phyloP scores from a whole-genome alignment of 2,797 vertebrate species.

The Coluber constrictor region DNA sequence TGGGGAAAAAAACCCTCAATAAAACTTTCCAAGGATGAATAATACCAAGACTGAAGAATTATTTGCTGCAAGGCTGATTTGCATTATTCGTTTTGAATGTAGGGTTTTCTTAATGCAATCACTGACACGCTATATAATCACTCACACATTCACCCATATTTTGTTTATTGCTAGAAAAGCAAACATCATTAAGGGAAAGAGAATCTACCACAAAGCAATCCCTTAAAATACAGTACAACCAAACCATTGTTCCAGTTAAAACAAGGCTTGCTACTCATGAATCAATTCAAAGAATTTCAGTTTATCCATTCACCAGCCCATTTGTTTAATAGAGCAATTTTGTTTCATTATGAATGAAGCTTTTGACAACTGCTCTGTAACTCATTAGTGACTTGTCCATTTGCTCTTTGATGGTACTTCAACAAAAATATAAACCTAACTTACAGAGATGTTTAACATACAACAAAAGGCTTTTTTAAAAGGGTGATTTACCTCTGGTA shows the following conservation, averaged over 20 bases:
- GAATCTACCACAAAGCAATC: background rate
- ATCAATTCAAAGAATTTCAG: conserved; percentile 33
- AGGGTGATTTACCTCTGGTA: background rate
- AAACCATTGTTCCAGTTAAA: conserved; percentile 32
- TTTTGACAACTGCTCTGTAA: conserved; percentile 3
- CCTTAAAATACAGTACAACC: background rate
- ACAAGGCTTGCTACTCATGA: conserved; percentile 6
- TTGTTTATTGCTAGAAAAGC: background rate
- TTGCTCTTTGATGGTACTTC: conserved; percentile 15
- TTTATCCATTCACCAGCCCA: conserved; percentile 25
- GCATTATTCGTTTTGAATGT: background rate
- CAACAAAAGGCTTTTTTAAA: background rate
- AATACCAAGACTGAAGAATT: background rate
- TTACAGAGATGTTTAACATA: conserved; percentile 2
- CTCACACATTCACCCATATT: background rate
- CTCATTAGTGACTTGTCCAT: conserved; percentile 4
- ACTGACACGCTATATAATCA: background rate
- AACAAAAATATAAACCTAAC: background rate
- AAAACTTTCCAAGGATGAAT: background rate
- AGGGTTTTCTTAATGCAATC: background rate
- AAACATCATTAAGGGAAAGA: background rate
- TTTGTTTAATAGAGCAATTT: conserved; percentile 22
- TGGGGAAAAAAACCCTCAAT: background rate
- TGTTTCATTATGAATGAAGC: conserved; percentile 14
- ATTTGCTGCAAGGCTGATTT: background rate